Base-by-base conservation (phyloP, 2,797 vertebrate genomes). In the Acanthurus lineatus region DNA sequence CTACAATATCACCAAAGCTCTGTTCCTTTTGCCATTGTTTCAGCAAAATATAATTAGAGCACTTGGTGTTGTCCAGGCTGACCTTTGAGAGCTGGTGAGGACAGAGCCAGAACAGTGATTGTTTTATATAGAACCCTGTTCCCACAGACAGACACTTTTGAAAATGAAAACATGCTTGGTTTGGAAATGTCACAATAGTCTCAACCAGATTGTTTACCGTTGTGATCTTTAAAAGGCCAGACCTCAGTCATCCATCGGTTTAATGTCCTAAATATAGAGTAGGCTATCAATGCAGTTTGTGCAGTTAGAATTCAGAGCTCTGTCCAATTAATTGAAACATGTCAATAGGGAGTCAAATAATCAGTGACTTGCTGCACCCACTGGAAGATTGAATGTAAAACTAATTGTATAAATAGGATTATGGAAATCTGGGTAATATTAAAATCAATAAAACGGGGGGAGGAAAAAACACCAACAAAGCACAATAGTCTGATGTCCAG, bases 351-450 rank as follows among this genome's bases (percentile, higher is more conserved):
- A 80, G 59, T 86, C 44, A 85, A 91, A 94, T 83, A 89, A 93
- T 93, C 87, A 91, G 66, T 14, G 58, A 62, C 5, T 53, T 59
- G 79, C 76, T 77, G 76, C 81, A 62, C 28, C 63, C 57, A 65
- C 68, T 82, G 74, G 79, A 73, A 75, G 84, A 90, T 68, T 73
- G 83, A 83, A 77, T 53, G 84, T 86, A 86, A 79, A 85, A 88
- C 82, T 90, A 94, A 94, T 92, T 89, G 85, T 88, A 89, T 90
- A 92, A 93, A 85, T 85, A 86, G 73, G 87, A 91, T 91, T 89
- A 88, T 88, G 79, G 83, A 91, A 83, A 79, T 76, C 77, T 61
- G 67, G 86, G 75, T 92, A 91, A 94, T 90, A 94, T 91, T 82
- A 91, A 93, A 93, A 93, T 94, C 94, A 91, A 93, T 94, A 88